These are phyloP conservation scores for Cyrtodaria siliqua DNA, from an alignment of 2,888 invertebrate species.

Conservation along the genomic window DNA sequence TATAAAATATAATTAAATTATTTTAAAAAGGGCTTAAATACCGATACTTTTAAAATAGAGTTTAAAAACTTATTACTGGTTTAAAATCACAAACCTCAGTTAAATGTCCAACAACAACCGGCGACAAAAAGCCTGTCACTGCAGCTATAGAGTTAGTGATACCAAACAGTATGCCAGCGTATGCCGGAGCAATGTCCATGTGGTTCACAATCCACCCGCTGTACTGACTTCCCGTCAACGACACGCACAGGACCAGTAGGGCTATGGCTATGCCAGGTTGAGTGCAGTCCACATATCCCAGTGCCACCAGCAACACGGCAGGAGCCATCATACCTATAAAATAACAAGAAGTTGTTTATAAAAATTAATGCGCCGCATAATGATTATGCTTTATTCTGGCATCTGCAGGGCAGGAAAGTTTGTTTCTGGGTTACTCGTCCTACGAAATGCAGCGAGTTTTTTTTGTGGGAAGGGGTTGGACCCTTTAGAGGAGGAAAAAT, in stretches of 20 bases:
- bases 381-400: no score
- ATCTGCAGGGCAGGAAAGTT: no score
- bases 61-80: no score
- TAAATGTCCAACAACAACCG: slow-evolving; percentile 81
- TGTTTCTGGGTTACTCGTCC: no score
- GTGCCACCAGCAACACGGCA: slow-evolving; percentile 79
- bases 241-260: slow-evolving; percentile 80
- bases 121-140: slow-evolving; percentile 84
- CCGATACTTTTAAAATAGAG: no score
- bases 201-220: slow-evolving; percentile 85
- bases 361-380: no score
- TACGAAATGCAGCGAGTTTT: no score
- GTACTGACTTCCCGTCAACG: slow-evolving; percentile 82
- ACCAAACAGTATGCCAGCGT: slow-evolving; percentile 85
- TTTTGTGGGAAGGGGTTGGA: no score
- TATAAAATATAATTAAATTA: no score
- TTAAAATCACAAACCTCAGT: slow-evolving; percentile 75
- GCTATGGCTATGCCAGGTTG: slow-evolving; percentile 78
- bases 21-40: no score
- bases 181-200: slow-evolving; percentile 85
- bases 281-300: slow-evolving; percentile 83
- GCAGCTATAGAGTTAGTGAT: slow-evolving; percentile 85
- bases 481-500: no score
- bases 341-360: neutral
- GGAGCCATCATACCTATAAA: slow-evolving; percentile 81